Evolutionary conservation across 2,113 vertebrate species (phyloP), one percentile per base, ranked within the genome.

Genomic region (Dasyornis broadbenti): DNA sequence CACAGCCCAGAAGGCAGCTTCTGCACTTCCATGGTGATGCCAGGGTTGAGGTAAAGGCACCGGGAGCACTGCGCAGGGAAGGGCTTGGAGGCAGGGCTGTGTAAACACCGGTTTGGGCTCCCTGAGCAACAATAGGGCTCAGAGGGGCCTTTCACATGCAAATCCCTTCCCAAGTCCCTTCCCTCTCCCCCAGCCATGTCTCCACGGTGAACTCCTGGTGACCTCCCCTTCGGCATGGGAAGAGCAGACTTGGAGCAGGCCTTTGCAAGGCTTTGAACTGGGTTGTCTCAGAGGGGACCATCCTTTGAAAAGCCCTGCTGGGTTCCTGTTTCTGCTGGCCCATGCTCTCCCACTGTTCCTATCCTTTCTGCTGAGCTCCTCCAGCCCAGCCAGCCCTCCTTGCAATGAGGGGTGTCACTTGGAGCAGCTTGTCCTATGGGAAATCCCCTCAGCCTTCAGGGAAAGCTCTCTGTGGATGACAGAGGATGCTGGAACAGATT

Each of bases 121-220:
- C 35, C 78, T n/a, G 86, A 82, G 64, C 88, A 95, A 96, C 94
- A 97, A 95, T 86, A 64, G 90, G 56, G 64, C 82, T 95, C 92
- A 18, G 76, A 90, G 76, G 49, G 44, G 64, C 82, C 60, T 96
- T 97, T 97, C 93, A 96, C 95, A 95, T 97, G 96, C 95, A 96
- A 96, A 97, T 96, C 93, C 37, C 57, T 84, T n/a, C 84, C 71
- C 56, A 42, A 80, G 88, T 49, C 71, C 68, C 85, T 93, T 93
- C 63, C 56, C 47, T 89, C 79, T 94, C 76, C 44, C 89, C 85
- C 71, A 76, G 7, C 78, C 44, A 4, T 1, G 35, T 92, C 82
- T 95, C 68, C 61, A 30, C 76, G 5, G 86, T 96, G 96, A 97
- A 97, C 95, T 97, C 94, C 76, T 15, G 76, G 64, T 96, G 96